Base-by-base conservation (phyloP, 2,113 vertebrate genomes). In the Tenebrosternarchus preto region DNA sequence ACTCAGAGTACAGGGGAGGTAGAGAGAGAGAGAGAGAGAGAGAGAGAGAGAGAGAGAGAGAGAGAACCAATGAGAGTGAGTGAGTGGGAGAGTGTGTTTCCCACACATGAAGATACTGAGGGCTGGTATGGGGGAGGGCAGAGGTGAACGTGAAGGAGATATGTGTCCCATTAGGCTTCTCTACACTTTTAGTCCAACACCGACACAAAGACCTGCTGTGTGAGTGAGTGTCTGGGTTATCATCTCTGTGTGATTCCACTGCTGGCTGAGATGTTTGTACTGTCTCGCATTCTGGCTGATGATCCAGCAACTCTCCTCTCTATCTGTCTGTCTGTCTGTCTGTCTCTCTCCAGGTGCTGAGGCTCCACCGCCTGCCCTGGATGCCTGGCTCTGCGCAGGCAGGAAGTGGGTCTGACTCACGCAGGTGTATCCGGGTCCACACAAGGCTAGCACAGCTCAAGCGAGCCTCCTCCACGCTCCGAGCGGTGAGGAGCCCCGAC, bases 151-250 rank as follows among this genome's bases (percentile, higher is more conserved):
- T 68, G 57, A 72, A 29, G 78, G 36, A 57, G 46, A 73, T 66
- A 80, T 15, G 25, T 29, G 50, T 24, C 59, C 29, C 53, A 36
- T 67, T 39, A 56, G 7, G 24, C 24, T 56, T 31, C 27, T n/a
- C 50, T 46, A 61, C 4, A 11, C 27, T 74, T 74, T 60, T 74
- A 74, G 60, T 60, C 31, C 16, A 17, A 59, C 55, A 19, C 11
- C 16, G 29, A 16, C 50, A 74, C 72, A 74, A 73, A 73, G 71
- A 27, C 27, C 0, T 27, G 66, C 17, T 67, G 66, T 78, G n/a
- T 74, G 70, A 39, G 4, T 78, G 66, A 39, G 53, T 69, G 76
- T 20, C 57, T 46, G 2, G 31, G 29, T 69, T 78, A 29, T 56
- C 20, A 59, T 31, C 24, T 59, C 17, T 43, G 50, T 69, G 67